Conservation (phyloP, 2,797 vertebrate genomes). For the Gymnoscopelus braueri region DNA sequence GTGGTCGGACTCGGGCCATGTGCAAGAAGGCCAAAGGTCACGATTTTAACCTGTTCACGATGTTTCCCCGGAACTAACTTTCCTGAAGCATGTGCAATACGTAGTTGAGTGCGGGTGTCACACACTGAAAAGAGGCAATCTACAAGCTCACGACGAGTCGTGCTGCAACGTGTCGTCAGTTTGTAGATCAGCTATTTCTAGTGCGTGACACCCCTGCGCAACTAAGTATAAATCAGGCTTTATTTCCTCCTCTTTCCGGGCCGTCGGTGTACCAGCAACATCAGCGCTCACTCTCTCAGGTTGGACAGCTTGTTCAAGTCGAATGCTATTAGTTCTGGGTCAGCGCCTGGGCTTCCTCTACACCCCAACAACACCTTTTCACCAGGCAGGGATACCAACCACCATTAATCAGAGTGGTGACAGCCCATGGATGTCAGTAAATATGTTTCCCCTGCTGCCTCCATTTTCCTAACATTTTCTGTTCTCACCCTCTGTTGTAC, state of each 20-base stretch:
- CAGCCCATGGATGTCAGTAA: slow-evolving; percentile 85
- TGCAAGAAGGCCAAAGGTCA: slow-evolving; percentile 43
- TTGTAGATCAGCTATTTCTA: too few relatives aligned
- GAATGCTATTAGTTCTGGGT: slow-evolving; percentile 86
- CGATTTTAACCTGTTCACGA: slow-evolving; percentile 22
- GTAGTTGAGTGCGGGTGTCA: too few relatives aligned
- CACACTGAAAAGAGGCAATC: too few relatives aligned
- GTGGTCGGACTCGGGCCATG: slow-evolving; percentile 26
- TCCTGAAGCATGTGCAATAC: slow-evolving; percentile 15
- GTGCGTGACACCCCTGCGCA: too few relatives aligned
- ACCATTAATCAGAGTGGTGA: slow-evolving; percentile 85
- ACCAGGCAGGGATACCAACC: slow-evolving; percentile 77
- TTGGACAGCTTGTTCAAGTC: slow-evolving; percentile 82
- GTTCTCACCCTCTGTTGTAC: slow-evolving; percentile 40
- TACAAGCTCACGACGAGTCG: too few relatives aligned
- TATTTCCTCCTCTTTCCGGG: slow-evolving; percentile 33
- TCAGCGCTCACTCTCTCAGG: slow-evolving; percentile 66
- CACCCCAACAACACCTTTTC: slow-evolving; percentile 81
- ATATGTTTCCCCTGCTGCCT: slow-evolving; percentile 75
- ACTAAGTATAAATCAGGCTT: slow-evolving; percentile 25
- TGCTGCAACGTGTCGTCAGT: too few relatives aligned
- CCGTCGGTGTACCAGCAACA: slow-evolving; percentile 43
- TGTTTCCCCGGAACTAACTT: slow-evolving; percentile 40
- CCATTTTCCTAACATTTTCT: slow-evolving; percentile 51
- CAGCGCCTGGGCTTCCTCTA: slow-evolving; percentile 76